Conservation (phyloP, 2,888 invertebrate genomes). For the Dermolepida albohirtum region DNA sequence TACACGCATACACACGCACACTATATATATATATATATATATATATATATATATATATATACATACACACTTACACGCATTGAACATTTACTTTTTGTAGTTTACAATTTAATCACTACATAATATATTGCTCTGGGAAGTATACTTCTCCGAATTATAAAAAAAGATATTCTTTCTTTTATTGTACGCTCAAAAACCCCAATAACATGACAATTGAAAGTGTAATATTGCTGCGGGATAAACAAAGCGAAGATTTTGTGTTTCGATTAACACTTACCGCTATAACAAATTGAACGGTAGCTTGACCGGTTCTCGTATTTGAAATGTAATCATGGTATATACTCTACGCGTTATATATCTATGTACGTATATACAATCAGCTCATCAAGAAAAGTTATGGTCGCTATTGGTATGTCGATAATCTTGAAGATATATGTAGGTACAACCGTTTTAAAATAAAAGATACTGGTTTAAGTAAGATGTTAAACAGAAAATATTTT, state of each 20-base stretch:
- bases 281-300: conserved; percentile 35
- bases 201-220: conserved; percentile 43
- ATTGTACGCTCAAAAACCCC: conserved; percentile 14
- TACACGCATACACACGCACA: too few species aligned
- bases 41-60: too few species aligned
- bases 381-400: conserved; percentile 9
- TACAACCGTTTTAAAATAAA: neutral
- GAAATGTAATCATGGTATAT: neutral
- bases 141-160: too few species aligned
- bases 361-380: conserved; percentile 1
- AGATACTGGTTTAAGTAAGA: too few species aligned
- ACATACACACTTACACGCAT: too few species aligned
- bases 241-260: conserved; percentile 34
- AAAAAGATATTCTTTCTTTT: neutral
- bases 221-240: conserved; percentile 39
- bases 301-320: neutral
- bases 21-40: too few species aligned
- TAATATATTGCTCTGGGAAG: too few species aligned
- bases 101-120: too few species aligned
- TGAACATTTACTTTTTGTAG: too few species aligned
- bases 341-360: neutral
- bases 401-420: conserved; percentile 13
- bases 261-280: conserved; percentile 38
- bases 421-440: conserved; percentile 10
- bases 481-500: too few species aligned